A percentile compares a stretch with the other conserved stretches of the same genome.
These are phyloP conservation scores for Phoenoteleia sp. DNA, from an alignment of 2,888 invertebrate genomes.

Conservation along the genomic window DNA sequence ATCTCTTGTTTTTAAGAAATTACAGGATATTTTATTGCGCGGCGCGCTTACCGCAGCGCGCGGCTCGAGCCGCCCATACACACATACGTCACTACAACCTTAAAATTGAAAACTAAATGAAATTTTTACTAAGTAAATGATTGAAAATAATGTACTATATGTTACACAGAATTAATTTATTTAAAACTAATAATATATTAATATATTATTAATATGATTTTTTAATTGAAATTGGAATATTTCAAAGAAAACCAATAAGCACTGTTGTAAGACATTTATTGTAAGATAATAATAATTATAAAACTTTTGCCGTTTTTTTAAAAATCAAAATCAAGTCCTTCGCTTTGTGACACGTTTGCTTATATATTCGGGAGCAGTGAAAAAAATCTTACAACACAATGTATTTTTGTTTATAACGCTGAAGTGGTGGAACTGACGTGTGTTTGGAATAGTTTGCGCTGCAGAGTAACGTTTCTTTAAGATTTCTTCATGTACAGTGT, in stretches of 20 bases:
- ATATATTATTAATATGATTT: too few species aligned
- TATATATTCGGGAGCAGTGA: too few species aligned
- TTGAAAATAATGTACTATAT: neutral
- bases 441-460: slow-evolving; percentile 24
- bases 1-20: neutral
- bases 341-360: too few species aligned
- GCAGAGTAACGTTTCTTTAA: slow-evolving; percentile 23
- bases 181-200: neutral
- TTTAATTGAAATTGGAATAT: too few species aligned
- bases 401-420: neutral
- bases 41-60: neutral
- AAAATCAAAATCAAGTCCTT: too few species aligned
- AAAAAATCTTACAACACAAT: neutral
- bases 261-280: too few species aligned
- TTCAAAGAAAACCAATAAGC: too few species aligned
- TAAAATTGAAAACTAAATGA: neutral
- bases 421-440: slow-evolving; percentile 32
- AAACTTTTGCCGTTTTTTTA: too few species aligned
- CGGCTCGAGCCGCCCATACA: neutral
- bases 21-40: neutral
- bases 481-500: slow-evolving; percentile 17
- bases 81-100: neutral
- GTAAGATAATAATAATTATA: too few species aligned
- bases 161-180: neutral
- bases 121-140: neutral